Evolutionary conservation across 1,140 invertebrate genomes (phyloP).

Genomic region (Aleiodes sp.): DNA sequence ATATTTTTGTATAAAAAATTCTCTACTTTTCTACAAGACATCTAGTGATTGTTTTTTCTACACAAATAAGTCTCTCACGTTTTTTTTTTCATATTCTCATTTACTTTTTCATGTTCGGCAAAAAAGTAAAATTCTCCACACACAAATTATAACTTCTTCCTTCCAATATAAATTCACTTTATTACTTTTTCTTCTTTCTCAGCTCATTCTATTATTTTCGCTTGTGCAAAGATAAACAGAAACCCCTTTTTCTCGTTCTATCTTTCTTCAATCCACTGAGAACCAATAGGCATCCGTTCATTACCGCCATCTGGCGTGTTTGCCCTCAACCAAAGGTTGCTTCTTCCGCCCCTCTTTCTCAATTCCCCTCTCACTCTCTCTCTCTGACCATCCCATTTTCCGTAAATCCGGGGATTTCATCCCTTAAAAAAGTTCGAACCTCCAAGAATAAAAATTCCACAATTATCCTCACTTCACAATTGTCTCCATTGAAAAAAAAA

Average conservation of each 20-base stretch:
- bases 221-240: neutral
- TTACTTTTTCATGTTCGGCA: too few species aligned
- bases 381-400: slow-evolving; percentile 7
- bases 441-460: neutral
- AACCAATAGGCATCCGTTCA: slow-evolving; percentile 1
- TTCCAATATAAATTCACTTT: neutral
- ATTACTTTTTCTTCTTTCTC: slow-evolving; percentile 6
- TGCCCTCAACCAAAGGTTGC: slow-evolving; percentile 46
- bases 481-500: neutral
- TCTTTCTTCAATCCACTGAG: neutral
- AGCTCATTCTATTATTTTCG: neutral
- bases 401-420: slow-evolving; percentile 20
- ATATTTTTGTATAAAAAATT: slow-evolving; percentile 4
- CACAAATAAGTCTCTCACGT: slow-evolving; percentile 23
- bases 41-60: slow-evolving; percentile 20
- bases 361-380: neutral
- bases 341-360: slow-evolving; percentile 25
- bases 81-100: neutral
- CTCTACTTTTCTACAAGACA: slow-evolving; percentile 22
- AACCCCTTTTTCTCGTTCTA: too few species aligned
- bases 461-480: slow-evolving; percentile 5
- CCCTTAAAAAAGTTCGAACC: too few species aligned
- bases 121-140: too few species aligned
- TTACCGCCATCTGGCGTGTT: slow-evolving; percentile 44
- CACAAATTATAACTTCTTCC: neutral